Evolutionary conservation across 2,888 invertebrate genomes (phyloP), one percentile per base, ranked within the genome.

Genomic region (Nysson spinosus): DNA sequence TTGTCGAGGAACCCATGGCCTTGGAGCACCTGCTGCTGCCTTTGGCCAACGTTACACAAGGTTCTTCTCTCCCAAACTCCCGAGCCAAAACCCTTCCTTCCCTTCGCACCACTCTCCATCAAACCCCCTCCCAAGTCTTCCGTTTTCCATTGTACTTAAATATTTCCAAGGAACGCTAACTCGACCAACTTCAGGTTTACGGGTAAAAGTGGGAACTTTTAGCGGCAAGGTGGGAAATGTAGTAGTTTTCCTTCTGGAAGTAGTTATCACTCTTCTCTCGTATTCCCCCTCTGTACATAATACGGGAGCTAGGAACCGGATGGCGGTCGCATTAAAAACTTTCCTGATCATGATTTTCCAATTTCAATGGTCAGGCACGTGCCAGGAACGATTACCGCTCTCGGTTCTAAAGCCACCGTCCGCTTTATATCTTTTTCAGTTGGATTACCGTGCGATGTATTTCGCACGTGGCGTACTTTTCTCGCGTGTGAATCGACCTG

Each of bases 281-380:
- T 26, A 16, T 22, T 26, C 28, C 5, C 6, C 19, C 14, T 16
- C 34, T 35, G 20, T 30, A 43, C 52, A 51, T 49, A 61, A 51
- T 49, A 42, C 20, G 39, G 49, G 39, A 40, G 51, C 16, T 57
- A 32, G 42, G 34, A 39, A 54, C 72, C 74, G 75, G 72, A 72
- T 74, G 76, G 72, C 64, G 66, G 69, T 75, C 66, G 69, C 54
- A 66, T 75, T 75, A 64, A 76, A 66, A 72, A 75, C 69, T 69
- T 73, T 54, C 34, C 55, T 56, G 72, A 64, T 61, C 76, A 75
- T 69, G 76, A 72, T 76, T 75, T 76, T 60, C 61, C 75, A 54
- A 72, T 75, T 76, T 57, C 63, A 69, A 75, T 57, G 58, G 58
- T 30, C 50, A 28, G 69, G 24, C 76, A 75, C 76, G 76, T 72